phyloP scores from a whole-genome alignment of 2,113 vertebrate species.

The Peromyscus leucopus region DNA sequence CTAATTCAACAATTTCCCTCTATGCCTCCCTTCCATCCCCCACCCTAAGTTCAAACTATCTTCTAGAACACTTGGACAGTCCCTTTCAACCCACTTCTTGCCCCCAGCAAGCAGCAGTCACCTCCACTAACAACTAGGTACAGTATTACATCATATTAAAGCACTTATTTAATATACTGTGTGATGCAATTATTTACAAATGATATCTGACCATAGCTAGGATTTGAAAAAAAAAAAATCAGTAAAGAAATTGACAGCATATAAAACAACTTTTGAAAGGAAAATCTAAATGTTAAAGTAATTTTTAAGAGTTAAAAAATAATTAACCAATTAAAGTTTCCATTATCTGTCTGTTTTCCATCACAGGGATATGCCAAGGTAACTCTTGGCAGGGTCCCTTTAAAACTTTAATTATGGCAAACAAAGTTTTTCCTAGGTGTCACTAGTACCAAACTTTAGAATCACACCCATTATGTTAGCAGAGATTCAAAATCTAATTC shows the following conservation, averaged over 20 bases:
- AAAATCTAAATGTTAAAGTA: constrained; percentile 53
- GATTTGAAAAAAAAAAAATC: background rate
- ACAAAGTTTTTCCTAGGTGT: constrained; percentile 34
- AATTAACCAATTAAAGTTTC: background rate
- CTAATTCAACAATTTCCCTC: background rate
- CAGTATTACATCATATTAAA: background rate
- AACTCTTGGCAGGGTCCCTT: background rate
- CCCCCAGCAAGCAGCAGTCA: background rate
- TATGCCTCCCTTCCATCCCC: background rate
- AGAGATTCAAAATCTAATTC: constrained; percentile 51
- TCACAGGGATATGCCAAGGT: background rate
- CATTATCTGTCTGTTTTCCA: background rate
- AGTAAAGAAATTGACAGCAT: background rate
- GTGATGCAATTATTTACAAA: background rate
- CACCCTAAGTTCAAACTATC: background rate
- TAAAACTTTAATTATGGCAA: constrained; percentile 19
- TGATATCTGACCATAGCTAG: background rate
- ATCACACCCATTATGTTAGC: constrained; percentile 23
- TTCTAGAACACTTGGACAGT: background rate
- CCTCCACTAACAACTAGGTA: fast-evolving
- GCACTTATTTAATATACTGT: background rate
- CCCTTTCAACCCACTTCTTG: background rate
- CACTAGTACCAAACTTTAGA: background rate
- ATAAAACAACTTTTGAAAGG: constrained; percentile 22
- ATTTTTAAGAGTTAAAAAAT: constrained; percentile 1